Evolutionary conservation across 2,113 vertebrate species (phyloP).

Genomic region (Otolemur garnettii): DNA sequence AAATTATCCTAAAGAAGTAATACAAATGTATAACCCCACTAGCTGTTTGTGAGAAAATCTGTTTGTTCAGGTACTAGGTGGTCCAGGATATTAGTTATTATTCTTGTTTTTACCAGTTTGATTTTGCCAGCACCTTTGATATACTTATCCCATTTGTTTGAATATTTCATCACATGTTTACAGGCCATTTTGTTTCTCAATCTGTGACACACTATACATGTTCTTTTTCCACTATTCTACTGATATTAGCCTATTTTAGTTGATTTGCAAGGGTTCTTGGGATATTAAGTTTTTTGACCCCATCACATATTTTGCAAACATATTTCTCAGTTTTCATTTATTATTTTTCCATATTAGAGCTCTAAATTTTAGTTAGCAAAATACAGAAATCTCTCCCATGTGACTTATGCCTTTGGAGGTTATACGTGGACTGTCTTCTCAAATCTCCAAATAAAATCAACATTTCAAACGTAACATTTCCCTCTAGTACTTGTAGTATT

Average conservation of each 20-base stretch:
- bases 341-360: neutral
- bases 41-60: neutral
- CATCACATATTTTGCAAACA: neutral
- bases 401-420: neutral
- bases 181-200: neutral
- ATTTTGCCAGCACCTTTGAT: neutral
- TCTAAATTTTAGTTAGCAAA: slow-evolving; percentile 31
- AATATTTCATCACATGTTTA: neutral
- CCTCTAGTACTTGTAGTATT: neutral
- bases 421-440: neutral
- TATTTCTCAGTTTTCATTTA: neutral
- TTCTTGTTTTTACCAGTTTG: neutral
- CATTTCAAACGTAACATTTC: slow-evolving; percentile 23
- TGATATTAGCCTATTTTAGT: neutral
- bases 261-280: neutral
- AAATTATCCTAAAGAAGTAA: slow-evolving; percentile 49
- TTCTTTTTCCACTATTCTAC: neutral
- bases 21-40: neutral
- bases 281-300: neutral
- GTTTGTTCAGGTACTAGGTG: neutral
- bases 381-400: neutral
- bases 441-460: slow-evolving; percentile 16
- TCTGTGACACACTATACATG: neutral
- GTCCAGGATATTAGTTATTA: neutral
- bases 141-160: neutral